Evolutionary conservation across 2,113 vertebrate genomes (phyloP).

Genomic region (Tapirus terrestris): DNA sequence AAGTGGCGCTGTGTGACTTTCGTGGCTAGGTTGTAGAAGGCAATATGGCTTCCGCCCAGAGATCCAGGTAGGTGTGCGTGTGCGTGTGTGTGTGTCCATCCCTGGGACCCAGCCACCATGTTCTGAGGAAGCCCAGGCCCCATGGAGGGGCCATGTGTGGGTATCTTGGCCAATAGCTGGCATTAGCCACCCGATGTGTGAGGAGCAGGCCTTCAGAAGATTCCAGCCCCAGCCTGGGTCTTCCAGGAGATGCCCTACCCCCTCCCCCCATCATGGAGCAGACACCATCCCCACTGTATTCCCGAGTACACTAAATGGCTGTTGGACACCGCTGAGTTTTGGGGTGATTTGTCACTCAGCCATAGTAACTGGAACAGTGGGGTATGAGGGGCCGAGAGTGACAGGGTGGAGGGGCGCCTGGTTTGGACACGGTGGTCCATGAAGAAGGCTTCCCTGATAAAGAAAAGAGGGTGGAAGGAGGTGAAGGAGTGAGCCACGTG

Average conservation of each 20-base stretch:
- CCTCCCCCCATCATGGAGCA: fast-evolving
- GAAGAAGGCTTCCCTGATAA: not conserved
- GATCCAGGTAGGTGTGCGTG: too few relatives aligned
- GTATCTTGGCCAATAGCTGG: fast-evolving
- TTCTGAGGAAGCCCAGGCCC: not conserved
- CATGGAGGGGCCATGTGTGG: not conserved
- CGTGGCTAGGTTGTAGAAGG: fast-evolving
- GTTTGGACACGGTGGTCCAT: fast-evolving
- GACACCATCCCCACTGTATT: fast-evolving
- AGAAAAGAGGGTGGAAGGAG: not conserved
- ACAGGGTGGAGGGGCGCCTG: fast-evolving
- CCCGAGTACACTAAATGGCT: not conserved
- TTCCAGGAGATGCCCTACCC: not conserved
- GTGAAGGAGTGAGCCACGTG: fast-evolving
- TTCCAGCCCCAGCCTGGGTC: not conserved
- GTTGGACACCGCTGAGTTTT: not conserved
- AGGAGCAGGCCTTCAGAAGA: not conserved
- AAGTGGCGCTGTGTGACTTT: fast-evolving
- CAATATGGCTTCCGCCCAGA: fast-evolving
- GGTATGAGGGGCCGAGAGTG: fast-evolving
- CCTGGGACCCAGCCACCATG: not conserved
- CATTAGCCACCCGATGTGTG: not conserved
- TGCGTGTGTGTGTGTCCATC: not conserved
- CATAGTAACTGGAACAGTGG: not conserved
- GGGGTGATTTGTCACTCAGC: not conserved